Evolutionary conservation across 1,140 invertebrate species (phyloP).

Genomic region (Temnothorax curvispinosus): DNA sequence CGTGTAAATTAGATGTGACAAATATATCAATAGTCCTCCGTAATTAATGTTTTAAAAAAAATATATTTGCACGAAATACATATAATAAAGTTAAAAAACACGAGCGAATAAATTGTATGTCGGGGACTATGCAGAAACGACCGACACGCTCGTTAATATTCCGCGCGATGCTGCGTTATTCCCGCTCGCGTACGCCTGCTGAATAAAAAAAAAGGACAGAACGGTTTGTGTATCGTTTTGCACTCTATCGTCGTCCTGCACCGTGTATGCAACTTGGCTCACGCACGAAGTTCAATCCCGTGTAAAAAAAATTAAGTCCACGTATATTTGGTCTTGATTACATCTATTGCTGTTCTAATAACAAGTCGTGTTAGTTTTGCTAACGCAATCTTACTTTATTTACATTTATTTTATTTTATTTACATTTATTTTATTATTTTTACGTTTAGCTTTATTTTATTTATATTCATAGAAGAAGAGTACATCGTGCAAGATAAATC

Average conservation of each 20-base stretch:
- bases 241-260: constrained; percentile 1
- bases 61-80: neutral
- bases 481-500: neutral
- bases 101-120: constrained; percentile 38
- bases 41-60: neutral
- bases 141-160: constrained; percentile 48
- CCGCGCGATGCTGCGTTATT: constrained; percentile 35
- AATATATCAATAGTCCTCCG: neutral
- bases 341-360: neutral
- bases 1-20: neutral
- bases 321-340: neutral
- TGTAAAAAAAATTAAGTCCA: neutral
- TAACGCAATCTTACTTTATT: neutral
- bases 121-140: constrained; percentile 33
- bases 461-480: neutral
- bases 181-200: constrained; percentile 14
- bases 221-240: constrained; percentile 29
- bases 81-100: neutral
- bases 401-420: neutral
- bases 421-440: neutral
- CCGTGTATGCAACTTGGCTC: neutral
- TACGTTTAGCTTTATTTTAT: neutral
- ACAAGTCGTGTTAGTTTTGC: neutral
- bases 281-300: neutral
- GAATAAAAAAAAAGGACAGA: constrained; percentile 49